Evolutionary conservation across 1,140 invertebrate genomes (phyloP).

Genomic region (Pseudomyrmex pallidus): DNA sequence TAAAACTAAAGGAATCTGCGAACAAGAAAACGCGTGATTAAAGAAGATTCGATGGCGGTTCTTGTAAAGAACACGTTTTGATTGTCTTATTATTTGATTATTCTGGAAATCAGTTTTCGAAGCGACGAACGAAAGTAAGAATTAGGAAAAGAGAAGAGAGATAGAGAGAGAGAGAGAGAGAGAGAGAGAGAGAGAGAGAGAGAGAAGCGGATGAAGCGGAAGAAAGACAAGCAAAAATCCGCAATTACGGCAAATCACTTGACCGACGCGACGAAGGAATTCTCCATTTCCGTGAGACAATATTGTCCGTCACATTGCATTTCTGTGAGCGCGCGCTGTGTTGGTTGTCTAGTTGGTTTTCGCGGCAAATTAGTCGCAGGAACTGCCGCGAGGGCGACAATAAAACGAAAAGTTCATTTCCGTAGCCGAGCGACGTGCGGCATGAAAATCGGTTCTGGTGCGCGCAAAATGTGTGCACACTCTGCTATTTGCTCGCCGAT

Average conservation of each 20-base stretch:
- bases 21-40: constrained; percentile 37
- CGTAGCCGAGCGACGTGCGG: not conserved
- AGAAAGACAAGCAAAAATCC: constrained; percentile 67
- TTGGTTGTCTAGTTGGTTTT: constrained; percentile 57
- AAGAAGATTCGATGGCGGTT: constrained; percentile 68
- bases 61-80: constrained; percentile 58
- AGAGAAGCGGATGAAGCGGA: not conserved
- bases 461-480: not conserved
- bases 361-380: constrained; percentile 51
- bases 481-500: not conserved
- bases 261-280: constrained; percentile 59
- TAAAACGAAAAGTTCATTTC: constrained; percentile 50
- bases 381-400: not conserved
- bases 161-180: constrained; percentile 4
- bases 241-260: constrained; percentile 78
- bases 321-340: constrained; percentile 46
- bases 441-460: constrained; percentile 5
- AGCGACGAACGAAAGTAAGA: not conserved
- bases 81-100: constrained; percentile 1
- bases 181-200: not conserved
- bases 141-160: constrained; percentile 2
- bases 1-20: constrained; percentile 18
- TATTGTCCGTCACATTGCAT: constrained; percentile 64
- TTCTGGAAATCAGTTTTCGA: constrained; percentile 8
- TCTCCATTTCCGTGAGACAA: constrained; percentile 72